Base-by-base conservation (phyloP, 2,113 vertebrate species). In the Prunella fulvescens region DNA sequence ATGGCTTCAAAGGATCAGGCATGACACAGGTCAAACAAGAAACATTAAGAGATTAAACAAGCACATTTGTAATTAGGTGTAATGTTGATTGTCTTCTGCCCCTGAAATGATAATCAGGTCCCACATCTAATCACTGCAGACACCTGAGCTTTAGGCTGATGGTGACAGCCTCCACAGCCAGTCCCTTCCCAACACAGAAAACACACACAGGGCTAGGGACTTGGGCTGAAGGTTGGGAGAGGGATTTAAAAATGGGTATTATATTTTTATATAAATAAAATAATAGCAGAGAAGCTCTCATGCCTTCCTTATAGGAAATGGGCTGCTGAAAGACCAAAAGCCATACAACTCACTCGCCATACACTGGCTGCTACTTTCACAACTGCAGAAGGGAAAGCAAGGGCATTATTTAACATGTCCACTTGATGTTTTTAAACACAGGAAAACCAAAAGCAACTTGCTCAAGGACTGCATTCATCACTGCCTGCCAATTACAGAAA, bases 391-490 rank as follows among this genome's bases (percentile, higher is more conserved):
- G 26, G 28, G 53, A 91, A 89, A 35, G 19, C 0, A 0, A 95
- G 35, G 14, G 35, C 72, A 25, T 54, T 81, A 73, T 73, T 90
- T 93, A 70, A 74, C 50, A 56, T 4, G 33, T 88, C 76, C 71
- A 66, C 88, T 71, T 92, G 93, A 88, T 29, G 73, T 81, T 94
- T 85, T 90, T 94, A 76, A 93, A 72, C 51, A 76, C 53, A 85
- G 17, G 70, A 86, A 88, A 92, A 94, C 37, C 71, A 90, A 72
- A 71, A 95, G 72, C 58, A 81, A 83, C 76, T 88, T 20, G 28
- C 53, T 83, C 50, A 81, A 94, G 80, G 82, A 94, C 93, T 95
- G 60, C 56, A 95, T 90, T 91, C 88, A 96, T 96, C 94, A 90
- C 80, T 2, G 10, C 67, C 88, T 92, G 92, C 65, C 90, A 95